Percentiles rank a stretch among this genome's conserved stretches.
Conservation (phyloP, 2,113 vertebrate species). For the Ptilorrhoa leucosticta region DNA sequence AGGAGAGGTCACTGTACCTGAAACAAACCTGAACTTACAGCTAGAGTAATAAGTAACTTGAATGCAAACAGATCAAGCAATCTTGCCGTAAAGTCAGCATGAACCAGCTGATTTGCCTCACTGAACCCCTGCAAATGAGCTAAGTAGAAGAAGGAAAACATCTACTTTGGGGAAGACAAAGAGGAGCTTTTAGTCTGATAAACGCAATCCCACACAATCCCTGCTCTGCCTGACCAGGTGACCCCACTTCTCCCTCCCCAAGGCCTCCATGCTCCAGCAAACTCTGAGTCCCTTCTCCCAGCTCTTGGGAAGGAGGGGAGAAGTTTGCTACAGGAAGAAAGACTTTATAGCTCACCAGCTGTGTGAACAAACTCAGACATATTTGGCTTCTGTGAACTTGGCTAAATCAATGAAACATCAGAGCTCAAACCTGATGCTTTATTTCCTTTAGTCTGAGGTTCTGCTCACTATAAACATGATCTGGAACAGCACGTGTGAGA, state of each 20-base stretch:
- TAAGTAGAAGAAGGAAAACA: neutral
- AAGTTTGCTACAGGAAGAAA: neutral
- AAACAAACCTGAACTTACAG: constrained; percentile 2
- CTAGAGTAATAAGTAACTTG: neutral
- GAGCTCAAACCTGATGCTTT: constrained; percentile 30
- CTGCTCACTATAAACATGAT: neutral
- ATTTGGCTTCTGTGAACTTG: constrained; percentile 30
- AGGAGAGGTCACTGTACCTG: constrained; percentile 3
- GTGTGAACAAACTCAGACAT: constrained; percentile 40
- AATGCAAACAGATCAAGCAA: neutral
- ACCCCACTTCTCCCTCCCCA: neutral
- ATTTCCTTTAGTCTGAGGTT: constrained; percentile 26
- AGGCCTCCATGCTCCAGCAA: neutral
- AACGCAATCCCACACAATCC: neutral
- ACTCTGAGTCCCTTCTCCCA: neutral
- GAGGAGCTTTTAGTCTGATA: neutral
- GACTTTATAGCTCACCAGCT: constrained; percentile 28
- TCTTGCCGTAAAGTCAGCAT: neutral
- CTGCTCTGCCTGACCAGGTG: neutral
- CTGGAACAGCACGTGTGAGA: constrained; percentile 33
- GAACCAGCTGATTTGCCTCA: neutral
- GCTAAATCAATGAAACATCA: constrained; percentile 44
- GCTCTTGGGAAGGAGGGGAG: neutral
- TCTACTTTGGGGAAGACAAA: neutral
- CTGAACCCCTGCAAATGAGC: neutral